Conservation (phyloP, 1,140 invertebrate species). For the Fopius arisanus region DNA sequence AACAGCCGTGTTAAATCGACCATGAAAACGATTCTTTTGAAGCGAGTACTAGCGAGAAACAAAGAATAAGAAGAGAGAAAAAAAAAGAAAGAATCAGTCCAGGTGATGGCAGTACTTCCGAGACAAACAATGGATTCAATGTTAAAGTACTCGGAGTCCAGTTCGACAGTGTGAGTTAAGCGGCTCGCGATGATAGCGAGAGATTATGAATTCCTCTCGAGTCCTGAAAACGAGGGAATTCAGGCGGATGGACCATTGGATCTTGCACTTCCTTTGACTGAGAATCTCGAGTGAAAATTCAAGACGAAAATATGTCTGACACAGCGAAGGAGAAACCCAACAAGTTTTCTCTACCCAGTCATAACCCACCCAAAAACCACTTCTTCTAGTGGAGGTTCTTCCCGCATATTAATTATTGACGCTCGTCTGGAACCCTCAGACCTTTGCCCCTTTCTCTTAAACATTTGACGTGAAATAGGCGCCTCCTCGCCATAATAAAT, state of each 20-base stretch:
- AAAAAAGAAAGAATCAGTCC: neutral
- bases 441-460: neutral
- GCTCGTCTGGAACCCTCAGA: neutral
- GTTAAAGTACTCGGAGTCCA: neutral
- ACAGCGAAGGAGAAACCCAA: neutral
- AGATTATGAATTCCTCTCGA: neutral
- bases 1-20: neutral
- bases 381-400: neutral
- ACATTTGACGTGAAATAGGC: neutral
- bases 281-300: neutral
- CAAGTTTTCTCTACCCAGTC: neutral
- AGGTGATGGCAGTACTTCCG: neutral
- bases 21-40: conserved; percentile 11
- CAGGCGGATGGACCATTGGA: neutral
- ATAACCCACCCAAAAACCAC: neutral
- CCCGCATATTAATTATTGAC: conserved; percentile 7
- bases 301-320: neutral
- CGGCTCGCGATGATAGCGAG: neutral
- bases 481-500: neutral
- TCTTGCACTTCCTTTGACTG: neutral
- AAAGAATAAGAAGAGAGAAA: neutral
- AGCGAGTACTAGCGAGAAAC: neutral
- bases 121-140: conserved; percentile 6
- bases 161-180: neutral
- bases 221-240: neutral